Conservation (phyloP, 2,113 vertebrate species). For the Thunnus thynnus region DNA sequence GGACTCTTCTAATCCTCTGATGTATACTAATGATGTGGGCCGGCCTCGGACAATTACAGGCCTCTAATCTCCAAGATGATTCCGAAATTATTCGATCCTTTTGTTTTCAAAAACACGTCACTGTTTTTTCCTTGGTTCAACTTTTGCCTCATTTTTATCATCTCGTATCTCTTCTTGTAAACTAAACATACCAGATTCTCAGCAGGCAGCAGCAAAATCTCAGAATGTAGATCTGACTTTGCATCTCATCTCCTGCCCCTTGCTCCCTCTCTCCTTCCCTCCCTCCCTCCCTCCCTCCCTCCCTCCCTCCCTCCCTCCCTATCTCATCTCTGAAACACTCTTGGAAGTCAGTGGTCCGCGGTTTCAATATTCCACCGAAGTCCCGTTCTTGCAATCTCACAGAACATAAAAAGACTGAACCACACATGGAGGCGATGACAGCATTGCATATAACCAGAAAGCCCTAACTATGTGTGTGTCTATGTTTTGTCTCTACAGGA, state of each 20-base stretch:
- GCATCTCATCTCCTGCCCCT: conserved; percentile 8
- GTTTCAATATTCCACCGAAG: conserved; percentile 36
- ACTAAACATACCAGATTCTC: conserved; percentile 42
- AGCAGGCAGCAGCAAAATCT: conserved; percentile 27
- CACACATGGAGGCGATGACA: conserved; percentile 5
- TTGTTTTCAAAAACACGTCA: not conserved
- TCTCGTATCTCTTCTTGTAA: conserved; percentile 1
- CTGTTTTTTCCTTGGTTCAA: not conserved
- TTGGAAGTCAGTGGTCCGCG: conserved; percentile 31
- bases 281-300: not conserved
- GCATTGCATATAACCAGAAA: not conserved
- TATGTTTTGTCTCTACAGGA: conserved; percentile 82
- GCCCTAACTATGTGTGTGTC: conserved; percentile 12
- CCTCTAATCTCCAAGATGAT: not conserved
- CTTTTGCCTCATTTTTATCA: conserved; percentile 21
- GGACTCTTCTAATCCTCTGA: not conserved
- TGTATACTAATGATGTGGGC: not conserved
- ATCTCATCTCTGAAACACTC: conserved; percentile 43
- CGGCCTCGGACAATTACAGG: not conserved
- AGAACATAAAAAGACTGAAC: conserved; percentile 18
- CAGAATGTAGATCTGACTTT: conserved; percentile 22
- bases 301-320: not conserved
- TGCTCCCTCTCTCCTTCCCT: conserved; percentile 4
- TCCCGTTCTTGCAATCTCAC: conserved; percentile 20
- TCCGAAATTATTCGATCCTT: not conserved